Base-by-base conservation (phyloP, 2,113 vertebrate genomes). In the Corythaeola cristata region DNA sequence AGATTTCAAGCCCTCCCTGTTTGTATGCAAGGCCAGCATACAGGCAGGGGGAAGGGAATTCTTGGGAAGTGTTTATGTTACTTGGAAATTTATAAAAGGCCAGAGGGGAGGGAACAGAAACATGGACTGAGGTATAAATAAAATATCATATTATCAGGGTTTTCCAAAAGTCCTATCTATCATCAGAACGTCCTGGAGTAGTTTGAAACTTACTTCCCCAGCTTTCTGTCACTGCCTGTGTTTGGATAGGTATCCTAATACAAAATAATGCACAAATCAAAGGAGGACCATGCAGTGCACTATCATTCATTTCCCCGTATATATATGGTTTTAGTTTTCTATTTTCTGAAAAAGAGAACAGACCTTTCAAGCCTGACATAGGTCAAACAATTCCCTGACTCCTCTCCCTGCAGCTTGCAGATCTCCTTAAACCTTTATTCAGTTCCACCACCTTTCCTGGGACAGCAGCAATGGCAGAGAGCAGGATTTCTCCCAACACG, bases 11-110 rank as follows among this genome's bases (percentile, higher is more conserved):
- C 6, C 66, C 6, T 80, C 50, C 17, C 18, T 76, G 20, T 52
- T 87, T 53, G 69, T 1, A 1, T 28, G 32, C 26, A 63, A 88
- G 37, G n/a, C 53, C 37, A 73, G 24, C 8, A 39, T 4, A 37
- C 5, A 56, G 64, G 50, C 23, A 85, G 80, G 85, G 20, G 30
- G 62, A 85, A 88, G 55, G 53, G 32, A 26, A 32, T 82, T 76
- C 73, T 35, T 41, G n/a, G 74, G 67, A 93, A 91, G 78, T 44
- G 58, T 80, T 94, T 79, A 67, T 55, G 63, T 88, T 92, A 94
- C 58, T 84, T 12, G 22, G 26, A 95, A 97, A 96, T 94, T 94
- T 92, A 96, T 96, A 89, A 91, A 95, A 88, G 89, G 77, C 86
- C 77, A 93, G 96, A 96, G 80, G 90, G 74, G 45, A 96, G 18